Evolutionary conservation across 1,140 invertebrate species (phyloP).

Genomic region (Sinella curviseta): DNA sequence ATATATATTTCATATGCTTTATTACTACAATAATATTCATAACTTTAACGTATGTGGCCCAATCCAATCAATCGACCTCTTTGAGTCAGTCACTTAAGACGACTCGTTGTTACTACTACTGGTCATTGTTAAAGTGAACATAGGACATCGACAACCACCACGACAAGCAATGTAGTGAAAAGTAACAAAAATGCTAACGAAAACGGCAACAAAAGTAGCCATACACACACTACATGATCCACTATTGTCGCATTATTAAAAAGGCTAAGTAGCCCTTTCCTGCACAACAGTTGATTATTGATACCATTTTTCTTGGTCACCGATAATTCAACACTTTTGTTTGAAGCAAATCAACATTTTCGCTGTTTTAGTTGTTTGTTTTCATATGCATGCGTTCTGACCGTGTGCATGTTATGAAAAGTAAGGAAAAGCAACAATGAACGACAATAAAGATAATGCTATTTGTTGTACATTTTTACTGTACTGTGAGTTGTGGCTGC

Average conservation of each 20-base stretch:
- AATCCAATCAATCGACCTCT: constrained; percentile 3
- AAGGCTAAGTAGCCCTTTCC: no score
- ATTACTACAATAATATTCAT: no score
- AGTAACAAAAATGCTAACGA: no score
- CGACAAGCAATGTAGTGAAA: no score
- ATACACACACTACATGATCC: no score
- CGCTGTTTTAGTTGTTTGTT: not conserved
- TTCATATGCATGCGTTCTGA: not conserved
- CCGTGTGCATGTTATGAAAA: not conserved
- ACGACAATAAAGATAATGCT: no score
- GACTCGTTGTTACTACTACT: not conserved
- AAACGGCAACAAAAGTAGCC: no score
- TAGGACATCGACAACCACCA: no score
- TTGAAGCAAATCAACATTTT: not conserved
- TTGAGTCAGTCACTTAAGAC: not conserved
- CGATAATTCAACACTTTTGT: not conserved
- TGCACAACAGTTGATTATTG: not conserved
- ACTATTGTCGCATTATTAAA: no score
- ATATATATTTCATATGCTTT: no score
- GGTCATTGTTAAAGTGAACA: not conserved
- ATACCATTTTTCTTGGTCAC: not conserved
- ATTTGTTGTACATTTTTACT: no score
- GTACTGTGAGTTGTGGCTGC: no score
- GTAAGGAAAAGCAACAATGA: not conserved
- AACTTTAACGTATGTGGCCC: not conserved